Evolutionary conservation across 2,797 vertebrate species (phyloP), one percentile per base, ranked within the genome.

Genomic region (Hydrophis major): DNA sequence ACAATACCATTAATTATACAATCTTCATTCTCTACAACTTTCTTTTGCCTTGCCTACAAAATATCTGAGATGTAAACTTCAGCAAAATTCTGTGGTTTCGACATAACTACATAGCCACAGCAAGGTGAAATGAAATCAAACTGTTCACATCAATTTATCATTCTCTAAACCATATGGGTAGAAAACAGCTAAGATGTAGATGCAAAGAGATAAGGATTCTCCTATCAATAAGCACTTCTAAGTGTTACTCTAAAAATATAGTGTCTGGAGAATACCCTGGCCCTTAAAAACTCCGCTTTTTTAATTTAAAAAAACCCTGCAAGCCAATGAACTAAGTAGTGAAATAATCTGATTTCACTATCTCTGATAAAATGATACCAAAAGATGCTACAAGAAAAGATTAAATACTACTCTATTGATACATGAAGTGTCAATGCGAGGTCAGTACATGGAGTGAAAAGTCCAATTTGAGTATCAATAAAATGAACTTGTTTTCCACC

Each of bases 161-260:
- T 27, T 27, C 22, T 28, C 32, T 53, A 18, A 87, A 53, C 3
- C 6, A 83, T 32, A 57, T 28, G 87, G 7, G 61, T 42, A 22
- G 87, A 90, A 63, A 3, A 42, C 91, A 55, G 32, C 95, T 93
- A 87, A 53, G 92, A 94, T 92, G 16, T 56, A 92, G 42, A 32
- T 60, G 32, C n/a, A 25, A 50, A 92, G 13, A 87, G 59, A n/a
- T 47, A 66, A 22, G 25, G 13, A 94, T 27, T 2, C 37, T 83
- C 83, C 88, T 25, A 90, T 27, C 11, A n/a, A 18, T 37, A 74
- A 56, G 4, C 22, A 28, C 18, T 74, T 69, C 27, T 1, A 8
- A 59, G 90, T 61, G 7, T 86, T 86, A 61, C 42, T 56, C 89
- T 47, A 50, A 61, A 47, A 60, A 55, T 28, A 90, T 4, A 28